Conservation (phyloP, 2,113 vertebrate genomes). For the Perca flavescens region DNA sequence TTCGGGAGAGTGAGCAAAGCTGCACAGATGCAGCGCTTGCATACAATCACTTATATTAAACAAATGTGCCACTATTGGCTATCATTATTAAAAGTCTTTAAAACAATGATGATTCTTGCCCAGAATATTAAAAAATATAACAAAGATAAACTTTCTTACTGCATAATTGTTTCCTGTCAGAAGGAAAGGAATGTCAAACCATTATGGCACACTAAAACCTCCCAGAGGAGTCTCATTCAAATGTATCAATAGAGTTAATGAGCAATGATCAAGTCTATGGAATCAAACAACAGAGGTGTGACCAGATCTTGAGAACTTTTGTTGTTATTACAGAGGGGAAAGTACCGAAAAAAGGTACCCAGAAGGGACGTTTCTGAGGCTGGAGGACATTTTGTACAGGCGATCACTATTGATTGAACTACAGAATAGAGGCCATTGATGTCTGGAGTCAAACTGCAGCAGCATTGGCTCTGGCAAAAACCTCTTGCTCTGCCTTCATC, state of each 20-base stretch:
- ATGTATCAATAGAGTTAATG: not conserved
- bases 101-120: not conserved
- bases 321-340: too few species aligned
- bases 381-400: constrained; percentile 11
- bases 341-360: too few species aligned
- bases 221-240: constrained; percentile 17
- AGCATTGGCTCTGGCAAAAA: constrained; percentile 28
- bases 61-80: not conserved
- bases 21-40: not conserved
- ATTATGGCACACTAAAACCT: not conserved
- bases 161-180: not conserved
- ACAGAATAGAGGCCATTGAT: not conserved
- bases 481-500: constrained; percentile 32
- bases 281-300: not conserved
- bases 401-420: constrained; percentile 16
- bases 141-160: not conserved
- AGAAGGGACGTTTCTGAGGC: constrained; percentile 2
- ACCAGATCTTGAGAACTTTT: too few species aligned
- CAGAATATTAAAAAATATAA: not conserved
- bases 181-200: not conserved
- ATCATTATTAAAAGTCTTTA: not conserved
- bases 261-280: not conserved
- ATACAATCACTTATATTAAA: not conserved
- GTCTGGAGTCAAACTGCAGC: constrained; percentile 19
- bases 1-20: not conserved